These are phyloP conservation scores for Chrysomallon squamiferum DNA, from an alignment of 1,140 invertebrate species.

Conservation along the genomic window DNA sequence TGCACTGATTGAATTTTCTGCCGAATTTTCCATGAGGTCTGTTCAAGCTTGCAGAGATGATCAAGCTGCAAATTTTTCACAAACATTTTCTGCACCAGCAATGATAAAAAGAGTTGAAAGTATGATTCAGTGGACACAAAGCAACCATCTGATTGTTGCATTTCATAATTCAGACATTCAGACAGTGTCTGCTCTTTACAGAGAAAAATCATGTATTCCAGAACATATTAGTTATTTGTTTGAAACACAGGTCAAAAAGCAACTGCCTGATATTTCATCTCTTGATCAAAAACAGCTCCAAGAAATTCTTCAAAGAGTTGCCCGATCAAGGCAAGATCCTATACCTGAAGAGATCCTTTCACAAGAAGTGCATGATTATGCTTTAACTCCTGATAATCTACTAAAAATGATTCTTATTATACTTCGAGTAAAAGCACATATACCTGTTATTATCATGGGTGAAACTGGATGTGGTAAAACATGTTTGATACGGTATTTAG, in stretches of 20 bases:
- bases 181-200: slow-evolving; percentile 13
- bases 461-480: slow-evolving; percentile 36
- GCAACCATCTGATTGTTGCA: slow-evolving; percentile 10
- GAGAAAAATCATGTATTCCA: slow-evolving; percentile 3
- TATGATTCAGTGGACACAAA: slow-evolving; percentile 11
- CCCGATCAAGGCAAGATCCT: background rate
- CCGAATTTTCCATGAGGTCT: slow-evolving; percentile 12
- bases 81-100: background rate
- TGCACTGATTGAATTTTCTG: slow-evolving; percentile 3
- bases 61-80: background rate
- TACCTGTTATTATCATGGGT: slow-evolving; percentile 30
- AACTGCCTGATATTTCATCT: slow-evolving; percentile 5
- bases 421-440: slow-evolving; percentile 14
- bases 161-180: slow-evolving; percentile 10
- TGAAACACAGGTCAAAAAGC: slow-evolving; percentile 3
- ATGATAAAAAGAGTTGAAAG: slow-evolving; percentile 10
- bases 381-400: slow-evolving; percentile 25
- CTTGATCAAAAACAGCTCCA: slow-evolving; percentile 4
- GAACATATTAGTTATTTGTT: slow-evolving; percentile 11
- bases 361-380: slow-evolving; percentile 12
- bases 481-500: slow-evolving; percentile 16
- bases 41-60: background rate
- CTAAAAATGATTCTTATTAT: slow-evolving; percentile 30
- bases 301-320: slow-evolving; percentile 1
- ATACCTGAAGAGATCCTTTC: background rate